Base-by-base conservation (phyloP, 2,797 vertebrate genomes). In the Enteromius paludinosus region DNA sequence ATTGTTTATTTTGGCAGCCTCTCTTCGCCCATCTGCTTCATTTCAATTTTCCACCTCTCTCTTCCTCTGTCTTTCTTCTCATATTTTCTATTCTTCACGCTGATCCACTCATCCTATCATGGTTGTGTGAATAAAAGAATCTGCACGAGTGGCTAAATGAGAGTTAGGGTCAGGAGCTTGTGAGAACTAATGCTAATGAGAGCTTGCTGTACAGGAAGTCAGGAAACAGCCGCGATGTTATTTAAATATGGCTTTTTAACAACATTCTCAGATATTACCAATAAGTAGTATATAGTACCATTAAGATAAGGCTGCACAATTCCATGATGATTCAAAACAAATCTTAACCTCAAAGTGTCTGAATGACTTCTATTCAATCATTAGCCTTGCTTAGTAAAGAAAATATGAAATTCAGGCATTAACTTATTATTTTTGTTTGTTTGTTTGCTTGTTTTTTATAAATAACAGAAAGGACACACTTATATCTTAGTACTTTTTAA, bases 1-100 rank as follows among this genome's bases (percentile, higher is more conserved):
- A 87, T 28, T 93, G 92, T 94, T 94, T 92, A 90, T 90, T 85
- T 92, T 93, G 91, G 92, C 91, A 90, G 70, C 64, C 43, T 14
- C 18, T 30, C 83, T 54, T 49, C 70, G 14, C 28, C 70, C 90
- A 92, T 93, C 93, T 93, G 93, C 88, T 92, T 93, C 89, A 68
- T 79, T 59, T 93, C 84, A 56, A 83, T 77, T 87, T 83, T 56
- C 49, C 64, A 47, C 52, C 72, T 68, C 66, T 43, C 69, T 49
- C 11, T 81, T 54, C 61, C 66, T 69, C 45, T 59, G 23, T 65
- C 64, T 52, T 38, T 71, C 52, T 64, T 20, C 33, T 52, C n/a
- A 28, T 62, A 25, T 83, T 52, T 43, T 45, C 45, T 5, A 18
- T 49, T 75, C 62, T 68, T 61, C 78, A 47, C 61, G 30, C 6